Percentiles rank a stretch among this genome's conserved stretches.
Evolutionary conservation across 2,113 vertebrate genomes (phyloP).

Genomic region (Rhinopomastus cyanomelas): DNA sequence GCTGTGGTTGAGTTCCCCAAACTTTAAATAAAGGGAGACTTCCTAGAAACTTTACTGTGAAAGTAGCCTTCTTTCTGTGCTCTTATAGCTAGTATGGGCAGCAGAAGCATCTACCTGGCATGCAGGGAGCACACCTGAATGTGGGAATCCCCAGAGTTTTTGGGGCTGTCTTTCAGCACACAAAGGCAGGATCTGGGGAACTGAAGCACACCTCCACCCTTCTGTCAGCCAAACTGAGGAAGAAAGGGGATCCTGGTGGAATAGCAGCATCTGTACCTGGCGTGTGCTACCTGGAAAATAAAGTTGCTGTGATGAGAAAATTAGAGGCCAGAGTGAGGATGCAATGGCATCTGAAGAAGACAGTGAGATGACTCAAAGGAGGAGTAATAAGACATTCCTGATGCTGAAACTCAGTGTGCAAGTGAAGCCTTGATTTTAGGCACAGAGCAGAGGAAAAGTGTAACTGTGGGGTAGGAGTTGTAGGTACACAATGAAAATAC

Average conservation of each 20-base stretch:
- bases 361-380: background rate
- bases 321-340: background rate
- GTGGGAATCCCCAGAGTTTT: background rate
- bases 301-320: background rate
- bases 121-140: background rate
- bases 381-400: background rate
- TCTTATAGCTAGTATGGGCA: background rate
- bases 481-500: background rate
- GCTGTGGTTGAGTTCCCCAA: background rate
- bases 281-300: background rate
- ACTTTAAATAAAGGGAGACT: background rate
- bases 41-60: background rate
- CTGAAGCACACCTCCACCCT: background rate
- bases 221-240: background rate
- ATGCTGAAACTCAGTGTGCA: background rate
- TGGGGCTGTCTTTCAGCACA: fast-evolving
- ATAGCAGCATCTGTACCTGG: background rate
- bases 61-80: background rate
- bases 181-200: background rate
- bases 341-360: background rate
- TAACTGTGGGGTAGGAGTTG: background rate
- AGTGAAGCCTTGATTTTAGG: background rate
- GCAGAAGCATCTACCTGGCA: background rate
- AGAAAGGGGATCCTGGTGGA: background rate
- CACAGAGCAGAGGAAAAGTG: background rate